Base-by-base conservation (phyloP, 2,113 vertebrate species). In the Alethe diademata region DNA sequence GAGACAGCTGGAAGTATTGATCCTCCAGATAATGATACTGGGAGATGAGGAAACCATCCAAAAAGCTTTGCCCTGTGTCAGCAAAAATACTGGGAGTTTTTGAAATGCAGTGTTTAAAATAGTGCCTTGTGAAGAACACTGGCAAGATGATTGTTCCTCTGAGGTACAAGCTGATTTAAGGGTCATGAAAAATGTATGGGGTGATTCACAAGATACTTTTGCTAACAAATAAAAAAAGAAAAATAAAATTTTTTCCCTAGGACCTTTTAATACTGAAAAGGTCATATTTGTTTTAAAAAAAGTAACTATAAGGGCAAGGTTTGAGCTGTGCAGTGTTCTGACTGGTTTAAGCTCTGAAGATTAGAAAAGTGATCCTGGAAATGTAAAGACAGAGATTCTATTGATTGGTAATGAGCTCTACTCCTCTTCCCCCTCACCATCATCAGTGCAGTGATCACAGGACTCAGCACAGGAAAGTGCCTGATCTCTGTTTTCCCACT, bases 341-440 rank as follows among this genome's bases (percentile, higher is more conserved):
- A 31, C 20, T 65, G 19, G 7, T 7, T 56, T 58, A 72, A 89
- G 36, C 14, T 31, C 25, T 73, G 13, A 50, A 61, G n/a, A 31
- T 19, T 40, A 33, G 18, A 71, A 70, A 58, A 6, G 23, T 47
- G 23, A 51, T 79, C 9, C 53, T 86, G 57, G 53, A 51, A 82
- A 64, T 22, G 11, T 29, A 35, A 84, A 71, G 48, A 33, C 8
- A 36, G 1, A 78, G 25, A 31, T 47, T 38, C 31, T 24, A 7
- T 5, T 53, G 38, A 24, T 9, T 71, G 15, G 28, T 62, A 9
- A 50, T 7, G 23, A 29, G 16, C 8, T 40, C 10, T 1, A 1
- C 10, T 78, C 7, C 14, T 82, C 29, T 6, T 2, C 3, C 2
- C 9, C 3, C 43, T 5, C 0, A 2, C 8, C 7, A 42, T 3